Conservation (phyloP, 37 sponge, comb jelly and placozoan species). For the Oscarella lobularis region DNA sequence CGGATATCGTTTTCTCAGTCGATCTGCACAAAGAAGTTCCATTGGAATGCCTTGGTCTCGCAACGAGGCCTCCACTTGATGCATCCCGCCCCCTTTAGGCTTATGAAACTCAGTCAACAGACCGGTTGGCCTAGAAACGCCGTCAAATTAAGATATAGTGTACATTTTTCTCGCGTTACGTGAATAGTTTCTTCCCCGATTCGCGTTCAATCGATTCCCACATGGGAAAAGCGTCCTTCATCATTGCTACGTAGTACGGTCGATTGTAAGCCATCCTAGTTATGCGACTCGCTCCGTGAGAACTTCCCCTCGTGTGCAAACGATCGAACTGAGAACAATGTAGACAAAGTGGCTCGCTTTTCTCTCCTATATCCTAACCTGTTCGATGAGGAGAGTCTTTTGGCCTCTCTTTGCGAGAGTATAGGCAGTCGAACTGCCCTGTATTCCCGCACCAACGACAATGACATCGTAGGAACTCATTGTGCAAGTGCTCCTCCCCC, state of each 20-base stretch:
- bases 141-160: neutral
- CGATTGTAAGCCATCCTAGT: constrained; percentile 42
- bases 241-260: constrained; percentile 49
- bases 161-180: neutral
- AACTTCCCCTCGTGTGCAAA: constrained; percentile 74
- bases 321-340: constrained; percentile 39
- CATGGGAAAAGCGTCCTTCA: constrained; percentile 54
- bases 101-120: too few relatives aligned
- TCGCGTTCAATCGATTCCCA: constrained; percentile 60
- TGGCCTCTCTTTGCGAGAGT: constrained; percentile 20
- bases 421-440: constrained; percentile 71
- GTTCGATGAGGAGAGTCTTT: constrained; percentile 51
- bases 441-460: constrained; percentile 74
- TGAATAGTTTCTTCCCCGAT: neutral
- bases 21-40: neutral
- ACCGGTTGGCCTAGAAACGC: too few relatives aligned
- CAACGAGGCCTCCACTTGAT: neutral
- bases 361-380: constrained; percentile 18
- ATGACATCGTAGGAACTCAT: constrained; percentile 23
- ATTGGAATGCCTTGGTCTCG: neutral
- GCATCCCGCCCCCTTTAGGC: neutral
- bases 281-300: constrained; percentile 67
- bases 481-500: neutral
- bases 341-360: too few relatives aligned
- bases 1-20: neutral